A percentile compares a stretch with the other conserved stretches of the same genome.
These are phyloP conservation scores for Drosophila limbata DNA, from an alignment of 2,888 invertebrate species.

Conservation along the genomic window DNA sequence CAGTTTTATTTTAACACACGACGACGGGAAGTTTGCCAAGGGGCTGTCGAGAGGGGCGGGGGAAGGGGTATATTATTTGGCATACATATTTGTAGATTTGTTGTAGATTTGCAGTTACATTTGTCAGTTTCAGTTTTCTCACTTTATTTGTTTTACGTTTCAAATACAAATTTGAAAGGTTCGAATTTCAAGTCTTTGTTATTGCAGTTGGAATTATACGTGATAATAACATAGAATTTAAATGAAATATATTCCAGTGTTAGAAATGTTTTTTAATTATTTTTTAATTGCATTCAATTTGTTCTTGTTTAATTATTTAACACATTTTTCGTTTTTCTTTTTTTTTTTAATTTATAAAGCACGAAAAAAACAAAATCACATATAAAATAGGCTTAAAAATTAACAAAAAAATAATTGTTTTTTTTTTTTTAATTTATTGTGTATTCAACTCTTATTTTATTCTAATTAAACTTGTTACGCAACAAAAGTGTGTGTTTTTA, in stretches of 20 bases:
- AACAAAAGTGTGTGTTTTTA: slow-evolving; percentile 5
- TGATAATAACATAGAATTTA: slow-evolving; percentile 8
- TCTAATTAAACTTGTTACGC: background rate
- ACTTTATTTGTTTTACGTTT: slow-evolving; percentile 27
- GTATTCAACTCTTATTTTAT: slow-evolving; percentile 11
- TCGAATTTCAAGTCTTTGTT: slow-evolving; percentile 31
- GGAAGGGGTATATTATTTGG: slow-evolving; percentile 8
- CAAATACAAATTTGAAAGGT: slow-evolving; percentile 52
- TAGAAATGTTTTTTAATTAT: background rate
- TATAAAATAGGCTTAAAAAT: slow-evolving; percentile 26
- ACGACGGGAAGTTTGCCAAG: slow-evolving; percentile 64
- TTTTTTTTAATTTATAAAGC: slow-evolving; percentile 13
- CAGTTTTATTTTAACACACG: slow-evolving; percentile 45
- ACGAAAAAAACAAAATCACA: slow-evolving; percentile 39
- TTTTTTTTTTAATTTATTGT: background rate
- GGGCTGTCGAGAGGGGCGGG: background rate
- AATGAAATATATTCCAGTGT: background rate
- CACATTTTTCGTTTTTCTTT: slow-evolving; percentile 9
- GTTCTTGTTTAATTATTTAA: slow-evolving; percentile 21
- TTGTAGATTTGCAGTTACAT: slow-evolving; percentile 27
- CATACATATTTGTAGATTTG: slow-evolving; percentile 17
- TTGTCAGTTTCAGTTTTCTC: slow-evolving; percentile 33
- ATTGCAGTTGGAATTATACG: background rate
- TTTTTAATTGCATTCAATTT: slow-evolving; percentile 6
- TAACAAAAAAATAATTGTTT: slow-evolving; percentile 11